These are phyloP conservation scores for Parazoanthus atlanticus DNA, from an alignment of 92 coral and sea anemone genomes.

Conservation along the genomic window DNA sequence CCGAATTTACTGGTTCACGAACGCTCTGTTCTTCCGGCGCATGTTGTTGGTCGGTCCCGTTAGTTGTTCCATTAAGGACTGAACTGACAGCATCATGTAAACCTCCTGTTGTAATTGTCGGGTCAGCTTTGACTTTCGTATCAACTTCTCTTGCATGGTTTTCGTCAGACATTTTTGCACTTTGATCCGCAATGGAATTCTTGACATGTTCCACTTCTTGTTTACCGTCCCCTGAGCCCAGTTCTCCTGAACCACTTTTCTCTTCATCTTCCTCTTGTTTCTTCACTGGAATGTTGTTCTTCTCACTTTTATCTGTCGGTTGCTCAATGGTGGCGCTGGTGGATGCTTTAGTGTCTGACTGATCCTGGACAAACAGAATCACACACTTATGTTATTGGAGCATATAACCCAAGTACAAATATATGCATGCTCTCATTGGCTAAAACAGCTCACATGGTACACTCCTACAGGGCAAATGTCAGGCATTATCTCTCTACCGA, in stretches of 20 bases:
- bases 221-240: not conserved
- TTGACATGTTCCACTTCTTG: not conserved
- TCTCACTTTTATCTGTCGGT: not conserved
- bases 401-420: not conserved
- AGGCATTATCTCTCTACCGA: too few relatives aligned
- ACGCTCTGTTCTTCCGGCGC: not conserved
- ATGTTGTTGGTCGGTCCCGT: not conserved
- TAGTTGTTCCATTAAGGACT: not conserved
- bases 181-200: not conserved
- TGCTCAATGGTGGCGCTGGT: not conserved
- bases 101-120: not conserved
- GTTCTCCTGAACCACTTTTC: conserved; percentile 6
- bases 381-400: not conserved
- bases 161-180: not conserved
- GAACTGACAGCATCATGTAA: not conserved
- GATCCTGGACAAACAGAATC: not conserved
- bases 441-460: not conserved
- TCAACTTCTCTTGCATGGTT: not conserved
- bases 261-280: not conserved
- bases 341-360: not conserved
- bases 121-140: not conserved
- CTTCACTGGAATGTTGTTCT: not conserved
- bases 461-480: too few relatives aligned
- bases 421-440: too few relatives aligned
- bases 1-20: not conserved